Conservation (phyloP, 2,113 vertebrate species). For the Callopanchax toddi region DNA sequence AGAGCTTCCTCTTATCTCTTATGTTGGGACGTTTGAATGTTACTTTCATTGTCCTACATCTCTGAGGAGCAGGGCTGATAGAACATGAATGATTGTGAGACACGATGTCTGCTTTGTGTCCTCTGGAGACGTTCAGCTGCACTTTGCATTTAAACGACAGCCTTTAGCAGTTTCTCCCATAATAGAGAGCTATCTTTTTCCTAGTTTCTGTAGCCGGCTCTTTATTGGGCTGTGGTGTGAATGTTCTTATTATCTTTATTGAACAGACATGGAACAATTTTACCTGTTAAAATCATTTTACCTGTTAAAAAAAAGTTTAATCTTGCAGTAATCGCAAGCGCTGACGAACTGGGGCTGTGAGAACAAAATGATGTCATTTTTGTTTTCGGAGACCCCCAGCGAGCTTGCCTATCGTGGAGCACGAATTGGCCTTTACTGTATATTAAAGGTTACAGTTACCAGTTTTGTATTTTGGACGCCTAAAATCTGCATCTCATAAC, state of each 20-base stretch:
- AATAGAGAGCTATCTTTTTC: not conserved
- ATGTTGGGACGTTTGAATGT: conserved; percentile 18
- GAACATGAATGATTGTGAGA: conserved; percentile 24
- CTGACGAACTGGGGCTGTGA: too few relatives aligned
- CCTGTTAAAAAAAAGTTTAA: too few relatives aligned
- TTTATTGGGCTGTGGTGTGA: not conserved
- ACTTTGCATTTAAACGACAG: conserved; percentile 27
- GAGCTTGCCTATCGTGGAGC: too few relatives aligned
- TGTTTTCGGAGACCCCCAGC: too few relatives aligned
- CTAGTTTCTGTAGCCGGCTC: not conserved
- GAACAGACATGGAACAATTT: not conserved
- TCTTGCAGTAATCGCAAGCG: too few relatives aligned
- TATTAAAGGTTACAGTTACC: too few relatives aligned
- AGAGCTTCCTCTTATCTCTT: conserved; percentile 17
- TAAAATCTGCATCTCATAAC: too few relatives aligned
- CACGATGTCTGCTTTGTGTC: not conserved
- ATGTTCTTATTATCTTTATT: not conserved
- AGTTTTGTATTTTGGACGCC: too few relatives aligned
- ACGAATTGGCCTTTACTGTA: too few relatives aligned
- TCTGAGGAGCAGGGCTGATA: conserved; percentile 22
- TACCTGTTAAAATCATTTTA: too few relatives aligned
- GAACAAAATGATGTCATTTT: too few relatives aligned
- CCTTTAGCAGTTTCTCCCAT: conserved; percentile 18
- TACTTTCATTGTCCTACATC: not conserved
- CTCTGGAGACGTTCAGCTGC: not conserved